These are phyloP conservation scores for Nesogale talazaci DNA, from an alignment of 2,113 vertebrate species.

Conservation along the genomic window DNA sequence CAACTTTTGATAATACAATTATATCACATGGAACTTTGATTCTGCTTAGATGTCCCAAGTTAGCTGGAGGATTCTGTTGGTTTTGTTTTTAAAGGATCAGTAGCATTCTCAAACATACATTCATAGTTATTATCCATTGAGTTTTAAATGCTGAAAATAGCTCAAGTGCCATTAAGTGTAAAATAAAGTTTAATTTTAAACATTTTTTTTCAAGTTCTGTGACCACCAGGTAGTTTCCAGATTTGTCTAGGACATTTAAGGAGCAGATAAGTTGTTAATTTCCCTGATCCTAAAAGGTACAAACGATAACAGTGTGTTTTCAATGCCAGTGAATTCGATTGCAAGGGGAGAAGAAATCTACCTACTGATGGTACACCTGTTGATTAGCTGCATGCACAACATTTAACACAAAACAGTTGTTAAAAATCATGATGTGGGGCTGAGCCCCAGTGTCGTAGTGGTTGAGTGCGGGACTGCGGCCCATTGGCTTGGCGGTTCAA, in stretches of 20 bases:
- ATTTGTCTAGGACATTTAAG: neutral
- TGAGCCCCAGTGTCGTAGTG: no score
- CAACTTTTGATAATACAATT: conserved; percentile 37
- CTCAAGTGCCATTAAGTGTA: conserved; percentile 41
- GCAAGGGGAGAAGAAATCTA: neutral
- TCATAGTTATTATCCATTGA: conserved; percentile 35
- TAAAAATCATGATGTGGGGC: neutral
- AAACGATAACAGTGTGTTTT: neutral
- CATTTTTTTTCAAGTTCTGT: conserved; percentile 19
- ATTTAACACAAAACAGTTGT: neutral
- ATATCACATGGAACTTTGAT: conserved; percentile 25
- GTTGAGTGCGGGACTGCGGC: no score
- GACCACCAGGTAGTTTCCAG: conserved; percentile 2
- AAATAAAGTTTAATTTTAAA: conserved; percentile 67
- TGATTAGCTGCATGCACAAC: neutral
- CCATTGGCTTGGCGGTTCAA: no score
- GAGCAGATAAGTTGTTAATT: neutral
- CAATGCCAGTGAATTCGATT: neutral
- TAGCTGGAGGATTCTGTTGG: no score
- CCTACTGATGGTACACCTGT: neutral
- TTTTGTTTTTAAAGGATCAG: neutral
- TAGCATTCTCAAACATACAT: neutral
- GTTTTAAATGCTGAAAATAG: conserved; percentile 59
- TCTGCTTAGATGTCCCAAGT: neutral
- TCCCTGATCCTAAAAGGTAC: neutral